Evolutionary conservation across 2,113 vertebrate species (phyloP).

Genomic region (Zosterops hypoxanthus): DNA sequence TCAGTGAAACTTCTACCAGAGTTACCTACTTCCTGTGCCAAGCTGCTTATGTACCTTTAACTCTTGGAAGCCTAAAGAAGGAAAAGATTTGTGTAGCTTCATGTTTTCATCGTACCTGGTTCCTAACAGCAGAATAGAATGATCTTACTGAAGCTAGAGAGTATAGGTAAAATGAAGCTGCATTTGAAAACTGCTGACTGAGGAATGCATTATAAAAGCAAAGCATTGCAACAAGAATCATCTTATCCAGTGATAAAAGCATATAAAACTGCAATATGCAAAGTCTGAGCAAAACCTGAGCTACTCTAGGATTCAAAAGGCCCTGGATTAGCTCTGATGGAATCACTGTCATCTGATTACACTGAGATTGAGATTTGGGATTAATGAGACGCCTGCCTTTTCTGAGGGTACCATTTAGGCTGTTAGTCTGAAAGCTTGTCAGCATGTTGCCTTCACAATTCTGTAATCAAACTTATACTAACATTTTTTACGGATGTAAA

Average conservation of each 20-base stretch:
- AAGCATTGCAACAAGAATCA: neutral
- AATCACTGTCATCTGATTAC: neutral
- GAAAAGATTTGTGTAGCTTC: neutral
- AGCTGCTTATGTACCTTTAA: neutral
- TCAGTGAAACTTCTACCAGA: neutral
- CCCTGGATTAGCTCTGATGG: neutral
- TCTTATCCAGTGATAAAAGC: neutral
- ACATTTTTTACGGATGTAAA: neutral
- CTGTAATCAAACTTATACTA: neutral
- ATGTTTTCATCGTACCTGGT: neutral
- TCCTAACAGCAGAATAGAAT: neutral
- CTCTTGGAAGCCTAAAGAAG: neutral
- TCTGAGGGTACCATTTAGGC: neutral
- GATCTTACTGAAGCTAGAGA: neutral
- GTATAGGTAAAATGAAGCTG: neutral
- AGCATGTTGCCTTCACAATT: neutral
- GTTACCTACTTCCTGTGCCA: neutral
- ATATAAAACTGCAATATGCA: neutral
- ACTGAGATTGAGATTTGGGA: rapidly evolving
- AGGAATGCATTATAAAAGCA: neutral
- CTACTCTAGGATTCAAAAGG: neutral
- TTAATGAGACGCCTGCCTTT: neutral
- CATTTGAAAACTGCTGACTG: neutral
- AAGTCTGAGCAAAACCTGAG: neutral
- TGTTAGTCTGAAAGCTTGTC: neutral